phyloP scores from a whole-genome alignment of 2,888 invertebrate genomes.

The Punctoribates punctum region DNA sequence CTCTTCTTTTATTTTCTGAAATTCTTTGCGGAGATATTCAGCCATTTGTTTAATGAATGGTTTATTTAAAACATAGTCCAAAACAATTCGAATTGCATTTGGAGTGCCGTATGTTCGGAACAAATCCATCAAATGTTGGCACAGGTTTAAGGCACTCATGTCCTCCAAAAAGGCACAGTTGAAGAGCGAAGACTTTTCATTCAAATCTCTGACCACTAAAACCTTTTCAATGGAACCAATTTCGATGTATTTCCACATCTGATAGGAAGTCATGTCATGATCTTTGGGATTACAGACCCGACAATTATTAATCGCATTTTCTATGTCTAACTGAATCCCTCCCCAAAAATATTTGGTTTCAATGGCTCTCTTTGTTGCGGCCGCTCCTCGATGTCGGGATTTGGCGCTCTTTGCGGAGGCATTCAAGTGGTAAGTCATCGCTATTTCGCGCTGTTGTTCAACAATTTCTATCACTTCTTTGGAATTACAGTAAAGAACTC shows the following conservation, averaged over 20 bases:
- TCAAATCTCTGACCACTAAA: background rate
- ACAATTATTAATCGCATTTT: constrained; percentile 14
- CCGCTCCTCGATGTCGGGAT: background rate
- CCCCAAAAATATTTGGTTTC: constrained; percentile 9
- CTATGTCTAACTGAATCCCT: background rate
- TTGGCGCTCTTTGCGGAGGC: background rate
- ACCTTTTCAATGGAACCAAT: background rate
- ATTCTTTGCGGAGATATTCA: constrained; percentile 3
- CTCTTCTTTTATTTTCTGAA: background rate
- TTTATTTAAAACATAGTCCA: background rate
- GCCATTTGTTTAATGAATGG: background rate
- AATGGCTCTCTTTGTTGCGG: background rate
- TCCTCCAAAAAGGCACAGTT: background rate
- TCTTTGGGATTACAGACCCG: constrained; percentile 18
- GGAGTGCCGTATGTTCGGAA: constrained; percentile 27
- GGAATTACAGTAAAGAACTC: background rate
- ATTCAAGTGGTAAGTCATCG: background rate
- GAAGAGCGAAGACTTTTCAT: constrained; percentile 15
- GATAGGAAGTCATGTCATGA: constrained; percentile 2
- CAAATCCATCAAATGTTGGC: background rate
- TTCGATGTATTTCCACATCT: constrained; percentile 32
- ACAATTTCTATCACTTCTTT: background rate
- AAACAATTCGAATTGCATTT: constrained; percentile 20
- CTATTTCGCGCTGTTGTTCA: background rate
- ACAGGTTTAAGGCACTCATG: background rate